These are phyloP conservation scores for Himalopsyche tibetana DNA, from an alignment of 2,888 invertebrate genomes.

Conservation along the genomic window DNA sequence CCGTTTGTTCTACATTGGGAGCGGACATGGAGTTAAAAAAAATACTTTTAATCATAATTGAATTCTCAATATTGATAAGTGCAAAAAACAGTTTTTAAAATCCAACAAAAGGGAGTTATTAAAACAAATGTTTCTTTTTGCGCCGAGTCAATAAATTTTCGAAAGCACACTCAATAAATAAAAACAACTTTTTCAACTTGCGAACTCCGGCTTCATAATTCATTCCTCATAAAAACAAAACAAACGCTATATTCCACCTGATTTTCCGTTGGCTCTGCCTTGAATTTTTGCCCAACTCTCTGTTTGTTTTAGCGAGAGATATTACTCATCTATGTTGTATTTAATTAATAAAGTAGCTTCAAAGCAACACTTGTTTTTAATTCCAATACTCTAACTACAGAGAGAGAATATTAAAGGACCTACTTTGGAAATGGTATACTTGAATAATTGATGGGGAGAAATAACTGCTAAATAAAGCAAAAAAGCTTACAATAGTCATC, in stretches of 20 bases:
- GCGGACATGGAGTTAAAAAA: too few species aligned
- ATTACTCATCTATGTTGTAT: background rate
- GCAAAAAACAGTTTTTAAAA: background rate
- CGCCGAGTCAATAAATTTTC: background rate
- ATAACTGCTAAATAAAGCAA: too few species aligned
- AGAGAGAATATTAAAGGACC: too few species aligned
- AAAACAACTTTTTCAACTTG: slow-evolving; percentile 13
- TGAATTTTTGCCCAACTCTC: too few species aligned
- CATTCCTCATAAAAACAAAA: slow-evolving; percentile 28
- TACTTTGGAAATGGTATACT: too few species aligned
- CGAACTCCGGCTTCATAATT: background rate
- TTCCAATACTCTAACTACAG: background rate
- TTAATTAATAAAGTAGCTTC: background rate
- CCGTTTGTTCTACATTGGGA: too few species aligned
- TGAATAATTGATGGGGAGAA: too few species aligned
- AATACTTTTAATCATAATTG: too few species aligned
- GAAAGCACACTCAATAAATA: slow-evolving; percentile 9
- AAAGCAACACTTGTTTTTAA: background rate
- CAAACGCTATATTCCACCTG: slow-evolving; percentile 9
- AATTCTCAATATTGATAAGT: too few species aligned
- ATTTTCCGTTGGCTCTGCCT: background rate
- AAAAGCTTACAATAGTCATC: too few species aligned
- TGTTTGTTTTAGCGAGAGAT: too few species aligned
- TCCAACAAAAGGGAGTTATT: background rate
- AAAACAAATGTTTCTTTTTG: background rate